Base-by-base conservation (phyloP, 1,140 invertebrate genomes). In the Zaprionus capensis region DNA sequence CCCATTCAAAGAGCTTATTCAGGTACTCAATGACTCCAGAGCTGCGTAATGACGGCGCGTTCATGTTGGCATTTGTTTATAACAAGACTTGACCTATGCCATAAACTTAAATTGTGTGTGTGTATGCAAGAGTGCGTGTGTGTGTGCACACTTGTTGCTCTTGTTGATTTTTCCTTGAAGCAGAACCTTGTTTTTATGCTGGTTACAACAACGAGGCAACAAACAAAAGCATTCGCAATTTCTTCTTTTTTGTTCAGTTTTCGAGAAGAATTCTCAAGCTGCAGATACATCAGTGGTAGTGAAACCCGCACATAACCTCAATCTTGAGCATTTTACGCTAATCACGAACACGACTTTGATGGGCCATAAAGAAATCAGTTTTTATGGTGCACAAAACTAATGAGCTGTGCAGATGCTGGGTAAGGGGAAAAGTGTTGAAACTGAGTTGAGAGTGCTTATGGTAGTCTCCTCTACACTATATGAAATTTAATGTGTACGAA, bases 71-170 rank as follows among this genome's bases (percentile, higher is more conserved):
- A 26, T 67, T 38, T 46, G 46, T 51, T 51, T 51, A 51, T 51
- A 67, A 57, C 65, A 58, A 22, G 53, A 20, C 65, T 67, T 67
- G 65, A 58, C 36, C 65, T 58, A 15, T 46, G 65, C 53, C 36
- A 31, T 58, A 28, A 41, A 12, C 53, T 44, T 44, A 20, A 12
- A 12, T 20, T 51, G 17, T 5, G 20, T 24, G 11, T 55, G 24
- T 55, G 51, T 53, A 14, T 12, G 20, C 2, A n/a, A n/a, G n/a
- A n/a, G n/a, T n/a, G n/a, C n/a, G n/a, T 31, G 26, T 28, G 15
- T 56, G 26, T 5, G 53, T 49, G 44, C 22, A 14, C 44, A 70
- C 67, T 70, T 70, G 67, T n/a, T 59, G 17, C 44, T 62, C 67
- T 70, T 70, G 67, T n/a, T 59, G 17, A 44, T 26, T 49, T 24